phyloP scores from a whole-genome alignment of 2,797 vertebrate genomes.

The Otolemur crassicaudatus region DNA sequence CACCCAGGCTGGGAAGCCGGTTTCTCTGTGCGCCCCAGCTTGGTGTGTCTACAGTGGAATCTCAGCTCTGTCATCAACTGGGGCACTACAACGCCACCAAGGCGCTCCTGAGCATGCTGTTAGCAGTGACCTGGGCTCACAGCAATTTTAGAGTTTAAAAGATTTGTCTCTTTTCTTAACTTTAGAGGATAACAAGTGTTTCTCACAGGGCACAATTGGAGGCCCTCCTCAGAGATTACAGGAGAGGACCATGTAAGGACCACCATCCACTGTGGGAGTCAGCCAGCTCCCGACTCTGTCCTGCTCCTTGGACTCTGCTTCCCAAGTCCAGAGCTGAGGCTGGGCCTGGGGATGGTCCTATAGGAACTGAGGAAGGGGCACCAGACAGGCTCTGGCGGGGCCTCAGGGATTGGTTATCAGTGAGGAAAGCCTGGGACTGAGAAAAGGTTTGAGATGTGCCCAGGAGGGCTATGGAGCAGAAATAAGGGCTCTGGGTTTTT shows the following conservation, averaged over 20 bases:
- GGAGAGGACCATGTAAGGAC: neutral
- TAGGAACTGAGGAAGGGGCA: neutral
- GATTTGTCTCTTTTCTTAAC: neutral
- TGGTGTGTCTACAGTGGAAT: neutral
- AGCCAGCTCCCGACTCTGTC: neutral
- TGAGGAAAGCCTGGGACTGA: neutral
- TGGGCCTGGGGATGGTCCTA: neutral
- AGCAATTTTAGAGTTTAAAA: neutral
- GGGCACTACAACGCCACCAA: neutral
- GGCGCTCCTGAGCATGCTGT: too few species aligned
- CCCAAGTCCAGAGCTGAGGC: neutral
- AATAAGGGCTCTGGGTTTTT: too few species aligned
- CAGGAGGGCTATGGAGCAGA: accelerated
- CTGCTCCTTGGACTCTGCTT: neutral
- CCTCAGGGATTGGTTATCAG: too few species aligned
- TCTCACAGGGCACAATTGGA: neutral
- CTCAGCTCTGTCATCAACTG: neutral
- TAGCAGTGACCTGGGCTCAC: neutral
- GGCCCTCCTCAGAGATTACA: neutral
- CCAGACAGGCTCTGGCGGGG: accelerated
- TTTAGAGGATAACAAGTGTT: neutral
- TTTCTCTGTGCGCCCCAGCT: neutral
- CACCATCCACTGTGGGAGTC: accelerated
- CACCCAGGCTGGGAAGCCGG: neutral
- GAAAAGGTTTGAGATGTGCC: neutral